A percentile compares a stretch with the other conserved stretches of the same genome.
phyloP scores from a whole-genome alignment of 2,888 invertebrate species.

The Protodeltote pygarga region DNA sequence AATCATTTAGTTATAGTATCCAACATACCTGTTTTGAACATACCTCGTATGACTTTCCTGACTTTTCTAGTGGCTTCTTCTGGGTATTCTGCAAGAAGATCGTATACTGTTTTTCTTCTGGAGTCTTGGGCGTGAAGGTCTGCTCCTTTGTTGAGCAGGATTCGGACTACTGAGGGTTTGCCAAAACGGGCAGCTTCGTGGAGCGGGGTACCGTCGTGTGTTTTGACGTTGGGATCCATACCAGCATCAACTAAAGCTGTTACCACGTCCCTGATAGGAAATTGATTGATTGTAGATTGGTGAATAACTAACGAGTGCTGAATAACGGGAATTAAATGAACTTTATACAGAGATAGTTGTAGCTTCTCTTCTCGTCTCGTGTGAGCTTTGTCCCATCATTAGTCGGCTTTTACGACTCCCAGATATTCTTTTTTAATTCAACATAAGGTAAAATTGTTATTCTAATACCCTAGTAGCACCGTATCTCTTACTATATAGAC shows the following conservation, averaged over 20 bases:
- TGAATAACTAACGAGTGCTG: background rate
- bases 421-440: too few species aligned
- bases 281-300: background rate
- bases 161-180: conserved; percentile 94
- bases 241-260: conserved; percentile 93
- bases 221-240: conserved; percentile 94
- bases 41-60: conserved; percentile 94
- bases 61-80: conserved; percentile 95
- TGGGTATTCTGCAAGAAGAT: conserved; percentile 95
- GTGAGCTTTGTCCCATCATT: too few species aligned
- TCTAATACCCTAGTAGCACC: too few species aligned
- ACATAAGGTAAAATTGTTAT: too few species aligned
- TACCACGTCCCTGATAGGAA: conserved; percentile 90
- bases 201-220: conserved; percentile 95
- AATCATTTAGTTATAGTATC: too few species aligned
- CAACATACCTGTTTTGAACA: conserved; percentile 60
- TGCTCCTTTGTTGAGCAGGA: conserved; percentile 93
- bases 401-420: too few species aligned
- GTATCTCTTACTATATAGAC: too few species aligned
- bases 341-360: too few species aligned
- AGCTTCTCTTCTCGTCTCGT: too few species aligned
- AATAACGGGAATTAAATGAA: too few species aligned
- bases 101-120: conserved; percentile 94
- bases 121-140: conserved; percentile 93
- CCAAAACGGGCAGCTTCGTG: conserved; percentile 98